Evolutionary conservation across 2,113 vertebrate genomes (phyloP).

Genomic region (Ibidorhyncha struthersii): DNA sequence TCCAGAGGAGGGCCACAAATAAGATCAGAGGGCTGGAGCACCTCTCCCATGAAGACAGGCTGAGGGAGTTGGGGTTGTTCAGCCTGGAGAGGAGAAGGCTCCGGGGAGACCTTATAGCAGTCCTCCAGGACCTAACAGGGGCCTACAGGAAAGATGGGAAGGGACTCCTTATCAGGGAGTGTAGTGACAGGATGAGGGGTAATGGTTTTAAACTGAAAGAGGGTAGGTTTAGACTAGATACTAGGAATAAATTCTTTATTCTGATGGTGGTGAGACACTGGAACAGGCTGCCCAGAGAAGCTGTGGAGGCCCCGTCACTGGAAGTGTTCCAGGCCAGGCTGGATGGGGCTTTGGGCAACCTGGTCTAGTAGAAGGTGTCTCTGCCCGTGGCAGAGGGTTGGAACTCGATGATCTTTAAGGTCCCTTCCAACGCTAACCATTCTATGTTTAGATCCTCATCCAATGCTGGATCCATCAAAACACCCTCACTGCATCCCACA

Average conservation of each 20-base stretch:
- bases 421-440: not conserved
- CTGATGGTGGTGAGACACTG: not conserved
- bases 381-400: fast-evolving
- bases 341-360: not conserved
- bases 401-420: not conserved
- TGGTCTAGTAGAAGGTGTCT: not conserved
- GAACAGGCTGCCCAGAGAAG: not conserved
- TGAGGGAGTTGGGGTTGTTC: not conserved
- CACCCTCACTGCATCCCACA: not conserved
- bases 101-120: fast-evolving
- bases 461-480: not conserved
- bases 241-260: not conserved
- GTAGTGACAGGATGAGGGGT: not conserved
- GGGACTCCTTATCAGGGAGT: fast-evolving
- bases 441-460: not conserved
- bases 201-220: not conserved
- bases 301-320: fast-evolving
- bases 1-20: not conserved
- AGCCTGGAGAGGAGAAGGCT: not conserved
- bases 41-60: not conserved
- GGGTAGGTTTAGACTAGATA: not conserved
- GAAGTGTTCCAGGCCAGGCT: not conserved
- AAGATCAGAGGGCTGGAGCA: not conserved
- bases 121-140: not conserved
- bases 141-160: not conserved